Base-by-base conservation (phyloP, 1,140 invertebrate genomes). In the Vanessa tameamea region DNA sequence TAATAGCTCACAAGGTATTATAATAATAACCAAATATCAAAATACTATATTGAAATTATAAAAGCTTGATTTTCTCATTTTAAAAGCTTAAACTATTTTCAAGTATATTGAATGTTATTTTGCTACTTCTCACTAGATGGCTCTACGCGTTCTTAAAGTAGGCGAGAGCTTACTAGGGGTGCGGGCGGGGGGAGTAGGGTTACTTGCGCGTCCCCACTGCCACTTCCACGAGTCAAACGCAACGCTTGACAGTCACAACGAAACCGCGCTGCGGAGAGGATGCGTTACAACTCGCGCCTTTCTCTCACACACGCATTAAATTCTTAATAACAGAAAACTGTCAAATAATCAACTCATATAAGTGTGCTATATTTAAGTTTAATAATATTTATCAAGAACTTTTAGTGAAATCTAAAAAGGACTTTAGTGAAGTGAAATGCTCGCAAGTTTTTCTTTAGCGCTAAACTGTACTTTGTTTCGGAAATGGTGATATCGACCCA, bases 401-500 rank as follows among this genome's bases (percentile, higher is more conserved):
- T 70, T 61, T 37, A 55, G 78, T 79, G 14, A 57, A 67, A 68
- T 75, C 69, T 53, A 72, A 55, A 78, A 81, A 65, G 85, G 85
- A 91, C 84, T 78, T 82, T 75, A 81, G 83, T 87, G 83, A 76
- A 87, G 87, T 90, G 88, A 89, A 87, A 90, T 90, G 88, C 66
- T 88, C 82, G 73, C 80, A 85, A 90, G 84, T 91, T 90, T 90
- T 90, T 90, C 87, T 91, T 87, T 82, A 82, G 71, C 77, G 75
- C 76, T 85, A 76, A 78, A 89, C 83, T 87, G 87, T 84, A 91
- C 88, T 91, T 91, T 91, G 89, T 92, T 92, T 92, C 89, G 91
- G 89, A 91, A 92, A 91, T 92, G 91, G 87, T 91, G 88, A 90
- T 92, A 91, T 91, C 91, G 88, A 92, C 91, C 90, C 89, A 91